These are phyloP conservation scores for Stictonetta naevosa DNA, from an alignment of 2,113 vertebrate species.

Conservation along the genomic window DNA sequence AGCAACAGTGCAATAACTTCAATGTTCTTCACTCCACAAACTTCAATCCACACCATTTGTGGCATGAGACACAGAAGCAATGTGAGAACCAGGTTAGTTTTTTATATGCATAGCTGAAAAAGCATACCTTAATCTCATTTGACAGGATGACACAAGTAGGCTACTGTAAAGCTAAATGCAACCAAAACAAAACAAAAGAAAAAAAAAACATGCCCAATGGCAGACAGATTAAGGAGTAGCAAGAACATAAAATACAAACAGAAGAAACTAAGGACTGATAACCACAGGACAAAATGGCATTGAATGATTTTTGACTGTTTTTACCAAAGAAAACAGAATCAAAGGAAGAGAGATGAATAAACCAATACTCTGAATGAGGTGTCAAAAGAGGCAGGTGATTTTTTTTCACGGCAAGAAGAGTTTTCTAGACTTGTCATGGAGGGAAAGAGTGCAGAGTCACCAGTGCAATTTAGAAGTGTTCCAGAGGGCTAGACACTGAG, in stretches of 20 bases:
- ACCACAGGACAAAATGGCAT: background rate
- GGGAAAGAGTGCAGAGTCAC: background rate
- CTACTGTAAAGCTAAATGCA: slow-evolving; percentile 5
- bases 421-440: background rate
- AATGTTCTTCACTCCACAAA: too few relatives aligned
- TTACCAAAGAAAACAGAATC: background rate
- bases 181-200: background rate
- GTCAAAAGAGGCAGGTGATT: background rate
- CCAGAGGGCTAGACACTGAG: background rate
- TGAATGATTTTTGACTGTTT: background rate
- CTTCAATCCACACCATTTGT: background rate
- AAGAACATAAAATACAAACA: background rate
- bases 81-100: background rate
- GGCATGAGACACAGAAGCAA: background rate
- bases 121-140: slow-evolving; percentile 2
- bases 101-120: background rate
- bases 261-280: background rate
- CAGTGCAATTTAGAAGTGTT: background rate
- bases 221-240: background rate
- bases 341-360: background rate
- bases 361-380: background rate
- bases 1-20: background rate
- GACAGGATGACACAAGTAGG: slow-evolving; percentile 6
- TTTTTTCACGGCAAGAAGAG: background rate
- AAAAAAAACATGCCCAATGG: background rate